A percentile compares a stretch with the other conserved stretches of the same genome.
These are phyloP conservation scores for Philereme vetulata DNA, from an alignment of 2,888 invertebrate genomes.

Conservation along the genomic window DNA sequence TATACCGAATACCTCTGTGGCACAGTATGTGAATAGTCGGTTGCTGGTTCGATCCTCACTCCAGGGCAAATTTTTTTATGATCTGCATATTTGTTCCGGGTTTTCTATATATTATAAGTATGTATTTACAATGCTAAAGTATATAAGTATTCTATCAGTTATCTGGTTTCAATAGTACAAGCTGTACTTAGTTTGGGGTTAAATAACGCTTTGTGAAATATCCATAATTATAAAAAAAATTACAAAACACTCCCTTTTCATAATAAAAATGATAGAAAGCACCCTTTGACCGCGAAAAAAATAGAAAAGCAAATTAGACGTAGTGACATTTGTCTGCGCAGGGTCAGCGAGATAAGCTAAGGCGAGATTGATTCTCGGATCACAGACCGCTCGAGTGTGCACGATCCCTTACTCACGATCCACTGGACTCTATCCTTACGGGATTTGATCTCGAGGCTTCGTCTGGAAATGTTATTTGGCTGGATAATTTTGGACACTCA, in stretches of 20 bases:
- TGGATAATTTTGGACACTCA: constrained; percentile 8
- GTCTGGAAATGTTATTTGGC: constrained; percentile 27
- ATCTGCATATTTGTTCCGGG: too few relatives aligned
- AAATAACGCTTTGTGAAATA: too few relatives aligned
- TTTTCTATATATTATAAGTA: too few relatives aligned
- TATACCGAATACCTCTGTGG: too few relatives aligned
- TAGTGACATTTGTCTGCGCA: constrained; percentile 67
- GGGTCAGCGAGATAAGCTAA: constrained; percentile 80
- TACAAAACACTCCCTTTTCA: not conserved
- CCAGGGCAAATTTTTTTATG: too few relatives aligned
- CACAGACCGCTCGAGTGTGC: constrained; percentile 71
- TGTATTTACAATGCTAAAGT: too few relatives aligned
- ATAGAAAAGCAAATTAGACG: constrained; percentile 65
- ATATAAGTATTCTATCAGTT: too few relatives aligned
- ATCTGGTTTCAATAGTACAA: too few relatives aligned
- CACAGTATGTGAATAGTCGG: too few relatives aligned
- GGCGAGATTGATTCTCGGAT: constrained; percentile 81
- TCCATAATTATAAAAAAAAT: too few relatives aligned
- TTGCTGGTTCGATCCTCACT: too few relatives aligned
- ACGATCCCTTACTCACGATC: constrained; percentile 76
- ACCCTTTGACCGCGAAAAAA: constrained; percentile 51
- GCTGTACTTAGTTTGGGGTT: too few relatives aligned
- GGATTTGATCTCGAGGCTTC: constrained; percentile 50
- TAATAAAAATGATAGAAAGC: constrained; percentile 22
- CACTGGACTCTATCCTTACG: constrained; percentile 63